phyloP scores from a whole-genome alignment of 2,113 vertebrate species.

The Gambusia holbrooki region DNA sequence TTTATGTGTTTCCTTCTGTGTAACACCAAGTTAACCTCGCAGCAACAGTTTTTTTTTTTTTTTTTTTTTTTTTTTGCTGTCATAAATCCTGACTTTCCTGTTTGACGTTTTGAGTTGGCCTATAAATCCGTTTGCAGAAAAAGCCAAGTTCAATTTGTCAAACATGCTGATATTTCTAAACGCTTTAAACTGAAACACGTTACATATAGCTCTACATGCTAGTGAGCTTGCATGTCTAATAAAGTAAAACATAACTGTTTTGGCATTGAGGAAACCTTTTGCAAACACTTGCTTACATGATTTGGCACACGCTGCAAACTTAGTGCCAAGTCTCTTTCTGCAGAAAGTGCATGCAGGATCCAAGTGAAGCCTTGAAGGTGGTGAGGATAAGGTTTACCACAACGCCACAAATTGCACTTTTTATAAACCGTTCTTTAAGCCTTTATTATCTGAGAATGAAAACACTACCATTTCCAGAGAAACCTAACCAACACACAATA shows the following conservation, averaged over 20 bases:
- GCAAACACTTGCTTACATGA: slow-evolving; percentile 34
- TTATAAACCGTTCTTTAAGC: slow-evolving; percentile 24
- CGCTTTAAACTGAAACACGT: slow-evolving; percentile 15
- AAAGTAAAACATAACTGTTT: slow-evolving; percentile 12
- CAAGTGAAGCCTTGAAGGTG: slow-evolving; percentile 56
- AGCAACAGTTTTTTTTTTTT: slow-evolving; percentile 74
- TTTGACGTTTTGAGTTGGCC: slow-evolving; percentile 69
- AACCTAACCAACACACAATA: neutral
- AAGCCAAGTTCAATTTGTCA: slow-evolving; percentile 28
- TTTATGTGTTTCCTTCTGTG: slow-evolving; percentile 48
- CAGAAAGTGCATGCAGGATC: slow-evolving; percentile 50
- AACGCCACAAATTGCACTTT: slow-evolving; percentile 43
- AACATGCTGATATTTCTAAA: slow-evolving; percentile 7
- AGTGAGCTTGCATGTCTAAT: slow-evolving; percentile 5
- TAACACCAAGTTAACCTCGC: slow-evolving; percentile 71
- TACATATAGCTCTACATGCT: neutral
- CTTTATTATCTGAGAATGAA: slow-evolving; percentile 13
- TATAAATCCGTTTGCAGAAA: slow-evolving; percentile 39
- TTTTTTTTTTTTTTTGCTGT: slow-evolving; percentile 68
- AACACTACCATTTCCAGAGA: neutral
- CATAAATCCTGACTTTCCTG: slow-evolving; percentile 81
- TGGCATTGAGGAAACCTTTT: slow-evolving; percentile 26
- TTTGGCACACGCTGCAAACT: slow-evolving; percentile 25
- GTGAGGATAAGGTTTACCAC: slow-evolving; percentile 46
- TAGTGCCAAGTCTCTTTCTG: slow-evolving; percentile 45